These are phyloP conservation scores for Podilymbus podiceps DNA, from an alignment of 2,113 vertebrate species.

Conservation along the genomic window DNA sequence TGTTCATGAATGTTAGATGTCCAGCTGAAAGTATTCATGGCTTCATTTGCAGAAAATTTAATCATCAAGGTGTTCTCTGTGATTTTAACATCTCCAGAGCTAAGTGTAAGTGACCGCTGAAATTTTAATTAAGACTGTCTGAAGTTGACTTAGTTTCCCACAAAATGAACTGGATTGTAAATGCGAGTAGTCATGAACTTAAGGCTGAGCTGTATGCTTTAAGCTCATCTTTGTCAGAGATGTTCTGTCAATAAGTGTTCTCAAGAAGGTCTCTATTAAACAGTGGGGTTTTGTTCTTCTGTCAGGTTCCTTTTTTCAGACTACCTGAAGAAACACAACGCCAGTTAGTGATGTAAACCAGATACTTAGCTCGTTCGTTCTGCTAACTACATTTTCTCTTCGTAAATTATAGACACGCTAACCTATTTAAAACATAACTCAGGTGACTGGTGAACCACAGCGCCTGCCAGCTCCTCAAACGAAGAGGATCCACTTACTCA, in stretches of 20 bases:
- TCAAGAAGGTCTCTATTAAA: background rate
- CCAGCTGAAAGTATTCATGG: background rate
- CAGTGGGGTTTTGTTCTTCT: background rate
- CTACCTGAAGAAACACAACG: background rate
- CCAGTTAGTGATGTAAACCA: background rate
- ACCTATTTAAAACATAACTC: conserved; percentile 77
- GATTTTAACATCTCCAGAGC: background rate
- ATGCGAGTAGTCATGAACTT: background rate
- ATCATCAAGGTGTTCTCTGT: accelerated
- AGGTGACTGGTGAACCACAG: conserved; percentile 66
- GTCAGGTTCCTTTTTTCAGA: background rate
- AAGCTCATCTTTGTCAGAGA: background rate
- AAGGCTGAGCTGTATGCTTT: background rate
- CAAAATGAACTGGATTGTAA: background rate
- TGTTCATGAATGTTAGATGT: background rate
- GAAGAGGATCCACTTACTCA: conserved; percentile 69
- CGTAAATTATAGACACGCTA: conserved; percentile 61
- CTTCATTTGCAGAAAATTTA: background rate
- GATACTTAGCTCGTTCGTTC: background rate
- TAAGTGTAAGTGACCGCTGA: background rate
- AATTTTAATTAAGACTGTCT: background rate
- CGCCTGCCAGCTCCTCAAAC: conserved; percentile 64
- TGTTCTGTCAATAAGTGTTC: background rate
- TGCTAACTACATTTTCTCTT: conserved; percentile 55
- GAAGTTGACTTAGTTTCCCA: background rate